Evolutionary conservation across 2,113 vertebrate species (phyloP).

Genomic region (Tragelaphus imberbis): DNA sequence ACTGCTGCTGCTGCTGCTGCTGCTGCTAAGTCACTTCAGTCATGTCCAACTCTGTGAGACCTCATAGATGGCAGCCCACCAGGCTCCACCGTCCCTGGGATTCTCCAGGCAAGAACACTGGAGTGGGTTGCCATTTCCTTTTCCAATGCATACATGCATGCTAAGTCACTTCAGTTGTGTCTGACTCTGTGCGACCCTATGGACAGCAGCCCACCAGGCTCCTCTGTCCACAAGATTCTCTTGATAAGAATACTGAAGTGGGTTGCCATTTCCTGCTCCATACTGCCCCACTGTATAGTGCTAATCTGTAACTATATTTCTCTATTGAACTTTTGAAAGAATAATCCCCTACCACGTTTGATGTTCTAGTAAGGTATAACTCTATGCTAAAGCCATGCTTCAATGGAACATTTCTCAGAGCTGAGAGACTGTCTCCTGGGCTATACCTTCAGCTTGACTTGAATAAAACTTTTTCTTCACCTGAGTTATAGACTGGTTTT

Average conservation of each 20-base stretch:
- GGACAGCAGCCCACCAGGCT: neutral
- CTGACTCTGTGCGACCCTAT: rapidly evolving
- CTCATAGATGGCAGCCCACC: neutral
- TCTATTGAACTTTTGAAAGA: neutral
- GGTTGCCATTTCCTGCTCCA: neutral
- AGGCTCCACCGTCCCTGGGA: neutral
- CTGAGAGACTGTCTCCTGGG: neutral
- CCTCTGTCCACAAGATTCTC: neutral
- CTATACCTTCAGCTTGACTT: neutral
- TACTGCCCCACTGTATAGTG: neutral
- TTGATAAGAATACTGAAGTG: neutral
- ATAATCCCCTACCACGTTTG: neutral
- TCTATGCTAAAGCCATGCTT: neutral
- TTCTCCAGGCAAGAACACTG: neutral
- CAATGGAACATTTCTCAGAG: neutral
- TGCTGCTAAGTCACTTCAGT: neutral
- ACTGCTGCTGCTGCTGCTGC: neutral
- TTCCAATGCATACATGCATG: neutral
- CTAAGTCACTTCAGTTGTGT: neutral
- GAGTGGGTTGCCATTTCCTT: neutral
- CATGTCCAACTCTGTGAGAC: rapidly evolving
- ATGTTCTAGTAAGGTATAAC: neutral
- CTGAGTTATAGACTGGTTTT: neutral
- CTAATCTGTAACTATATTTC: neutral
- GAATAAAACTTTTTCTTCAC: neutral